A percentile compares a stretch with the other conserved stretches of the same genome.
Conservation (phyloP, 2,113 vertebrate species). For the Pyxicephalus adspersus region DNA sequence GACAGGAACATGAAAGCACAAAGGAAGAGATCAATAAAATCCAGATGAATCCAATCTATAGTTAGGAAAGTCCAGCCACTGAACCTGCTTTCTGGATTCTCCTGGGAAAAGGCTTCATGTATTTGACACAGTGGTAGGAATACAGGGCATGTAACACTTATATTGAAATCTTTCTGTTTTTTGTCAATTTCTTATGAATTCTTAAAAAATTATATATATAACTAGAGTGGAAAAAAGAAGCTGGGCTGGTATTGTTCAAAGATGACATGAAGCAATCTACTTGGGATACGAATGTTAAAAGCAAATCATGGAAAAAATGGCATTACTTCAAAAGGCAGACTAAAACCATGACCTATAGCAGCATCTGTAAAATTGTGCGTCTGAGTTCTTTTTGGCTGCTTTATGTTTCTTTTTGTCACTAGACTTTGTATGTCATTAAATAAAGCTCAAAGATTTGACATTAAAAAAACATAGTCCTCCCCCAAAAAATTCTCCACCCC, state of each 20-base stretch:
- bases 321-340: too few relatives aligned
- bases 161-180: slow-evolving; percentile 26
- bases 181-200: slow-evolving; percentile 28
- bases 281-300: slow-evolving; percentile 21
- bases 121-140: slow-evolving; percentile 38
- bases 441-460: too few relatives aligned
- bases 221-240: background rate
- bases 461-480: too few relatives aligned
- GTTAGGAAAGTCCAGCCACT: slow-evolving; percentile 31
- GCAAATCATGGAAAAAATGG: background rate
- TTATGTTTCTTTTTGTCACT: too few relatives aligned
- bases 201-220: slow-evolving; percentile 15
- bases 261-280: slow-evolving; percentile 10
- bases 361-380: too few relatives aligned
- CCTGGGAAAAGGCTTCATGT: slow-evolving; percentile 33
- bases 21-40: slow-evolving; percentile 53
- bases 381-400: too few relatives aligned
- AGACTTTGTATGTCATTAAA: too few relatives aligned
- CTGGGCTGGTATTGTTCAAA: slow-evolving; percentile 35
- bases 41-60: slow-evolving; percentile 51
- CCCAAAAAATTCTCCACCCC: too few relatives aligned
- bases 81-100: slow-evolving; percentile 12
- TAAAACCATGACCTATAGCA: too few relatives aligned
- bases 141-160: slow-evolving; percentile 21
- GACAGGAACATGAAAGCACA: slow-evolving; percentile 25